phyloP scores from a whole-genome alignment of 2,888 invertebrate species.

The Aelia acuminata region DNA sequence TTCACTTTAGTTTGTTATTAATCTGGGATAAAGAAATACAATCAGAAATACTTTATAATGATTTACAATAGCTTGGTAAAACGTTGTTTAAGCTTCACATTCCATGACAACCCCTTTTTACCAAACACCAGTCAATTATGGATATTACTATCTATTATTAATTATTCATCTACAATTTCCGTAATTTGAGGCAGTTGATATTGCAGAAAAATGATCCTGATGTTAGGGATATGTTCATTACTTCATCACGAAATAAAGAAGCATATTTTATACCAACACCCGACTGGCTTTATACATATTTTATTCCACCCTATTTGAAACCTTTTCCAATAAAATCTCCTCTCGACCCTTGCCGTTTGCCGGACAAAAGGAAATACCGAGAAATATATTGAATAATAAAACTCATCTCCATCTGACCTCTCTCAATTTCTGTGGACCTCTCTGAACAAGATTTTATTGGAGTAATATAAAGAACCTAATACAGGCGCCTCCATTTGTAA shows the following conservation, averaged over 20 bases:
- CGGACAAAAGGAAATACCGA: conserved; percentile 21
- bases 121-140: no score
- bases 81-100: no score
- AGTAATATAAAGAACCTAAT: neutral
- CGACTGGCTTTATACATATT: neutral
- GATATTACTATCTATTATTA: no score
- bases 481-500: neutral
- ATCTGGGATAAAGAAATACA: no score
- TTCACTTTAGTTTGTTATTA: no score
- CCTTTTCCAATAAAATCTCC: neutral
- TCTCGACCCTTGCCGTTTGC: neutral
- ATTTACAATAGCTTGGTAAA: no score
- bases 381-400: neutral
- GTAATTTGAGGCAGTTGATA: no score
- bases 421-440: neutral
- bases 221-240: neutral
- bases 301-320: neutral
- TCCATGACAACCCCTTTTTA: no score
- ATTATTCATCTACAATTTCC: no score
- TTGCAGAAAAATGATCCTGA: no score
- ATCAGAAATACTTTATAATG: no score
- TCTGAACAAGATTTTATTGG: neutral
- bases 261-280: neutral
- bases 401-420: neutral
- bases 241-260: neutral